phyloP scores from a whole-genome alignment of 2,113 vertebrate species.

The Misgurnus anguillicaudatus region DNA sequence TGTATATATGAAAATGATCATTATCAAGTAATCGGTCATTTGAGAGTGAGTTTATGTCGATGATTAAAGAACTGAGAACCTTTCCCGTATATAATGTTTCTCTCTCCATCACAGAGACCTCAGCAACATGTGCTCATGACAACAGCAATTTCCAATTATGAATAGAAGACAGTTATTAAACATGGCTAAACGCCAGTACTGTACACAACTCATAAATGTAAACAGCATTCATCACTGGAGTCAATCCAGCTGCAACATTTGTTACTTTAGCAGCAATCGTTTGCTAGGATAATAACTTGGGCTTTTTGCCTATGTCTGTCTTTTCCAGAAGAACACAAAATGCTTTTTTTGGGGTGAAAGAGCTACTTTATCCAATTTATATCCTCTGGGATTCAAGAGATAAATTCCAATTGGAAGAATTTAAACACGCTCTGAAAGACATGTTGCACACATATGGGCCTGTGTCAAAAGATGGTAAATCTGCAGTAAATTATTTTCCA shows the following conservation, averaged over 20 bases:
- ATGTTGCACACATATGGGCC: not conserved
- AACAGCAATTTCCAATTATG: slow-evolving; percentile 16
- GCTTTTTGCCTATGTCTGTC: too few species aligned
- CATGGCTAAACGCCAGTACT: not conserved
- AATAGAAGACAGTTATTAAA: slow-evolving; percentile 11
- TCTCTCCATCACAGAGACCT: not conserved
- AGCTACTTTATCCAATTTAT: too few species aligned
- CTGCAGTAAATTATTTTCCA: too few species aligned
- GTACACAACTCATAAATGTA: slow-evolving; percentile 21
- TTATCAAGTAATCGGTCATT: not conserved
- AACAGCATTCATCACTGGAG: slow-evolving; percentile 4
- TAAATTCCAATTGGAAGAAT: not conserved
- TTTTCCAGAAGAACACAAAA: too few species aligned
- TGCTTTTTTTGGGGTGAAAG: too few species aligned
- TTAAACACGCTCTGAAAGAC: not conserved
- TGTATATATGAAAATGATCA: not conserved
- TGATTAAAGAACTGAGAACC: not conserved
- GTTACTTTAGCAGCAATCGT: not conserved
- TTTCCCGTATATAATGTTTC: not conserved
- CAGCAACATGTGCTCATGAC: not conserved
- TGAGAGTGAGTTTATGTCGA: not conserved
- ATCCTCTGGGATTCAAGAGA: too few species aligned
- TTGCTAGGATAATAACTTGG: not conserved
- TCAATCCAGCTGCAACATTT: not conserved
- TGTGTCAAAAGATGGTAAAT: too few species aligned